A percentile compares a stretch with the other conserved stretches of the same genome.
These are phyloP conservation scores for Tragelaphus strepsiceros DNA, from an alignment of 2,113 vertebrate genomes.

Conservation along the genomic window DNA sequence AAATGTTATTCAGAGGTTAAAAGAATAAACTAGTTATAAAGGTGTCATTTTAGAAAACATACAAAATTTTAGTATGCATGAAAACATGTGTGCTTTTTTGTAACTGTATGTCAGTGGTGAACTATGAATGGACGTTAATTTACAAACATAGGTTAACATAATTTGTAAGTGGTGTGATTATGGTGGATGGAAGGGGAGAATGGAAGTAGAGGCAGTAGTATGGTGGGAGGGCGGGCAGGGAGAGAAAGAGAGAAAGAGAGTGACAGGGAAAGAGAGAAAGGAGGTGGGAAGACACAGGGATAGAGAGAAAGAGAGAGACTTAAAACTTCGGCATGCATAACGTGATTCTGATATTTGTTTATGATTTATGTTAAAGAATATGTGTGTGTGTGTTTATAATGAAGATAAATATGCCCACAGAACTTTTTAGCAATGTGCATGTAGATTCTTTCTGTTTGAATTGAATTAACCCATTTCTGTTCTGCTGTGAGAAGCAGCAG, in stretches of 20 bases:
- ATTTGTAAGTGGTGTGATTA: no score
- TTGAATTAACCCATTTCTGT: no score
- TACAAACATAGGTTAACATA: background rate
- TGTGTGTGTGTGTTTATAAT: no score
- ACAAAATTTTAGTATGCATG: accelerated
- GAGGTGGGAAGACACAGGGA: no score
- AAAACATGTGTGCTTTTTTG: accelerated
- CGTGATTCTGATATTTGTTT: accelerated
- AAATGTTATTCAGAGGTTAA: accelerated
- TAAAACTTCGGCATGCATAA: accelerated
- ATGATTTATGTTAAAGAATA: background rate
- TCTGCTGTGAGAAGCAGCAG: background rate
- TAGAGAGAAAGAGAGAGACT: accelerated
- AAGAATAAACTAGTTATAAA: accelerated
- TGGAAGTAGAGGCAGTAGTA: accelerated
- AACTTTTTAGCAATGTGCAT: no score
- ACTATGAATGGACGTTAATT: accelerated
- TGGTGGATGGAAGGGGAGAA: background rate
- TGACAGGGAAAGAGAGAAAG: accelerated
- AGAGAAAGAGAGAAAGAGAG: accelerated
- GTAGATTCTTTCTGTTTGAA: background rate
- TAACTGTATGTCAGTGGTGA: background rate
- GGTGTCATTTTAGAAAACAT: background rate
- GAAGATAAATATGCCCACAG: background rate
- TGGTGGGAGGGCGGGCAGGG: accelerated